phyloP scores from a whole-genome alignment of 2,113 vertebrate species.

The Proteles cristata region DNA sequence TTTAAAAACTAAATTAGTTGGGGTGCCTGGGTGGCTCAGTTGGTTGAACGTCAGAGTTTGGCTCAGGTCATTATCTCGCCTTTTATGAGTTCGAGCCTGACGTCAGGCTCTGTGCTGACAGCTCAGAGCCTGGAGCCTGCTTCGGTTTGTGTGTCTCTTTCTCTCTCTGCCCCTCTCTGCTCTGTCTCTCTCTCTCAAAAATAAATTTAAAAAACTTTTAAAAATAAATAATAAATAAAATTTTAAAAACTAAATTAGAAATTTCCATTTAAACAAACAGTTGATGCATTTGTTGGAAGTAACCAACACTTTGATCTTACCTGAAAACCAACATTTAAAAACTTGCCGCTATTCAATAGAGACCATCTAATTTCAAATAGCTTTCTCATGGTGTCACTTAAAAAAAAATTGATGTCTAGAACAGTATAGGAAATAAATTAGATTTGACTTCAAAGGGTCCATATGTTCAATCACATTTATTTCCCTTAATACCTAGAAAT shows the following conservation, averaged over 20 bases:
- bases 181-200: too few species aligned
- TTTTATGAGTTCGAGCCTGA: too few species aligned
- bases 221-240: too few species aligned
- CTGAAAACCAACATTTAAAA: conserved; percentile 42
- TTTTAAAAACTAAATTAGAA: not conserved
- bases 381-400: conserved; percentile 22
- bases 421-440: conserved; percentile 42
- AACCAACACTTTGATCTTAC: conserved; percentile 40
- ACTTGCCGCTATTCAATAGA: not conserved
- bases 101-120: too few species aligned
- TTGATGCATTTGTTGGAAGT: conserved; percentile 24
- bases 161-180: too few species aligned
- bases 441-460: conserved; percentile 19
- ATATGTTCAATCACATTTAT: conserved; percentile 13
- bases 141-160: too few species aligned
- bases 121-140: too few species aligned
- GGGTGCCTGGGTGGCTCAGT: too few species aligned
- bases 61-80: too few species aligned
- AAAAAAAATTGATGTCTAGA: conserved; percentile 40
- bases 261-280: conserved; percentile 20
- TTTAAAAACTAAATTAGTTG: not conserved
- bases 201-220: too few species aligned
- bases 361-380: conserved; percentile 61
- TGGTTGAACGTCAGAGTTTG: too few species aligned
- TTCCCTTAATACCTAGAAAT: conserved; percentile 19